Evolutionary conservation across 2,797 vertebrate genomes (phyloP).

Genomic region (Phalanger gymnotis): DNA sequence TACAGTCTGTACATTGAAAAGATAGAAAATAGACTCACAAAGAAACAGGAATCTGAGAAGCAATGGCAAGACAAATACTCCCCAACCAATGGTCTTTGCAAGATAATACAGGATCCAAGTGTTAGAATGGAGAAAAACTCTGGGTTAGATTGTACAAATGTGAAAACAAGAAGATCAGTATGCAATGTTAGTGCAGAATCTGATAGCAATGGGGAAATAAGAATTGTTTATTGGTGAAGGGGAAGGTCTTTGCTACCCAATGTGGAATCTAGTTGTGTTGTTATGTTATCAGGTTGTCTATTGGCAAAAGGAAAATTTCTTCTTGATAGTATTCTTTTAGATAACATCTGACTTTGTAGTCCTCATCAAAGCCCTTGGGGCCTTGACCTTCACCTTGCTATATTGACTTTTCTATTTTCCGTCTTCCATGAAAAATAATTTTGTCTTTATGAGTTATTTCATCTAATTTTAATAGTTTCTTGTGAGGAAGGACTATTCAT

Average conservation of each 20-base stretch:
- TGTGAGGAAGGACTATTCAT: background rate
- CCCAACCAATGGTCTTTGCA: background rate
- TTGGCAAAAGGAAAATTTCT: background rate
- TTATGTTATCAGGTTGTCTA: background rate
- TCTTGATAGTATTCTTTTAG: background rate
- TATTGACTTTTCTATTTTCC: background rate
- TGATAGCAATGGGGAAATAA: background rate
- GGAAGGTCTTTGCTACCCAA: background rate
- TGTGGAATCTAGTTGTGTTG: rapidly evolving
- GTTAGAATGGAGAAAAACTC: background rate
- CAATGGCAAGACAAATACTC: background rate
- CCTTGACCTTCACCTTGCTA: no score
- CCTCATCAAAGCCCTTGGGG: no score
- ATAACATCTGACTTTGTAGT: background rate
- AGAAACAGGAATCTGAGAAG: background rate
- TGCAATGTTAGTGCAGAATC: background rate
- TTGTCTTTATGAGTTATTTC: background rate
- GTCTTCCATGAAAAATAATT: background rate
- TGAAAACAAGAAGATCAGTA: background rate
- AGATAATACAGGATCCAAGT: background rate
- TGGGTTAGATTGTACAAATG: background rate
- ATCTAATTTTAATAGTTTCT: background rate
- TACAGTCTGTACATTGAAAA: background rate
- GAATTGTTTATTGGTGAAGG: background rate
- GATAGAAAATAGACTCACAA: background rate